Percentiles rank a stretch among this genome's conserved stretches.
phyloP scores from a whole-genome alignment of 2,888 invertebrate genomes.

The Rhagonycha lutea region DNA sequence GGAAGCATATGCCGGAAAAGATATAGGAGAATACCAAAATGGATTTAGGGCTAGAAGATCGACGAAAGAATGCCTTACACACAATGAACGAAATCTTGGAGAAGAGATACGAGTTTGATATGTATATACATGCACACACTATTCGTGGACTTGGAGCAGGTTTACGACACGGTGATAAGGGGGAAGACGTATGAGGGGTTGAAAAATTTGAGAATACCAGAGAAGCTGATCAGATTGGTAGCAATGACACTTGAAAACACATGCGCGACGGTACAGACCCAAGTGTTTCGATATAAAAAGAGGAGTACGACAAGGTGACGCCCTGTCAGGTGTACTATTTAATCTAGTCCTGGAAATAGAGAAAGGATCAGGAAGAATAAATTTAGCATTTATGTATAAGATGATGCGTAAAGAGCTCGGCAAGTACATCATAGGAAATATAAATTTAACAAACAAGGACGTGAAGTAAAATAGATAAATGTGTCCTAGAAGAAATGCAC shows the following conservation, averaged over 20 bases:
- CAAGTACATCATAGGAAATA: too few relatives aligned
- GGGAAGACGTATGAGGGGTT: neutral
- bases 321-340: too few relatives aligned
- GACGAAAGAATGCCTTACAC: too few relatives aligned
- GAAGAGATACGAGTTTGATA: neutral
- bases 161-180: neutral
- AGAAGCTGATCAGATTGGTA: neutral
- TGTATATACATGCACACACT: neutral
- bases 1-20: too few relatives aligned
- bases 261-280: neutral
- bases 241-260: neutral
- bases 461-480: too few relatives aligned
- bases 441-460: too few relatives aligned
- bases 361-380: too few relatives aligned
- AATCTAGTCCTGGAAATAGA: neutral
- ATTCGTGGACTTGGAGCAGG: neutral
- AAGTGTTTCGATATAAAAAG: neutral
- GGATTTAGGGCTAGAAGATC: too few relatives aligned
- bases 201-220: neutral
- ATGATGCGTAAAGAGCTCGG: too few relatives aligned
- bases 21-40: too few relatives aligned
- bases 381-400: too few relatives aligned
- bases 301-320: neutral
- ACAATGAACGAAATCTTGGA: neutral
- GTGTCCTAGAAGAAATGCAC: too few relatives aligned